Percentiles rank a stretch among this genome's conserved stretches.
Evolutionary conservation across 2,888 invertebrate genomes (phyloP).

Genomic region (Pristionchus mayeri): DNA sequence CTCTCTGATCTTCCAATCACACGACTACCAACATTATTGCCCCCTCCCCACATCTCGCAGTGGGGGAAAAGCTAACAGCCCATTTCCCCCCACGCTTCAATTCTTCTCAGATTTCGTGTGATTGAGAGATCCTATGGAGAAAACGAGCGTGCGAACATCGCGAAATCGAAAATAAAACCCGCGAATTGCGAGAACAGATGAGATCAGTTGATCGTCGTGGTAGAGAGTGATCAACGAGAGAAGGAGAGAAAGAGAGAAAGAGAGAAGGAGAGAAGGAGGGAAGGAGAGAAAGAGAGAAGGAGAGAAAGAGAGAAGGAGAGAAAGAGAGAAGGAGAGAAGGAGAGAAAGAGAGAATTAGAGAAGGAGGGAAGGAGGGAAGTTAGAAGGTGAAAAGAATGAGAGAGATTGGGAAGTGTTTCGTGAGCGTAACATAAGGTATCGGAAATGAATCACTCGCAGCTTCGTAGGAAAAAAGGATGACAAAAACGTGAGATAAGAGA

Average conservation of each 20-base stretch:
- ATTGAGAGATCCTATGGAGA: slow-evolving; percentile 21
- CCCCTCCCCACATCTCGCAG: neutral
- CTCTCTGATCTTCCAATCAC: neutral
- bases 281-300: neutral
- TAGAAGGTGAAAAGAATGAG: no score
- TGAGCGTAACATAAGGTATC: slow-evolving; percentile 1
- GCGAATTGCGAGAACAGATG: slow-evolving; percentile 49
- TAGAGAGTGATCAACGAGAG: neutral
- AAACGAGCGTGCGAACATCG: neutral
- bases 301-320: slow-evolving; percentile 38
- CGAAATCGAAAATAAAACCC: slow-evolving; percentile 22
- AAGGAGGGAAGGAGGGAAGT: no score
- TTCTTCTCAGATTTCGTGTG: slow-evolving; percentile 22
- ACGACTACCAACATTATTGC: slow-evolving; percentile 19
- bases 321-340: neutral
- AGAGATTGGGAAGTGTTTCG: no score
- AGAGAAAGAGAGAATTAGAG: slow-evolving; percentile 32
- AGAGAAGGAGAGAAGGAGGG: slow-evolving; percentile 20
- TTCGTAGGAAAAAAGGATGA: neutral
- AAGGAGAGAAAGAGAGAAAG: slow-evolving; percentile 19
- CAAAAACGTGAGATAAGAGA: neutral
- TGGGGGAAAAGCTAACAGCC: neutral
- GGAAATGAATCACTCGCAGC: slow-evolving; percentile 21
- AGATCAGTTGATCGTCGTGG: neutral
- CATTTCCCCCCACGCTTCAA: neutral